Percentiles rank a stretch among this genome's conserved stretches.
These are phyloP conservation scores for Petrolisthes cinctipes DNA, from an alignment of 2,888 invertebrate species.

Conservation along the genomic window DNA sequence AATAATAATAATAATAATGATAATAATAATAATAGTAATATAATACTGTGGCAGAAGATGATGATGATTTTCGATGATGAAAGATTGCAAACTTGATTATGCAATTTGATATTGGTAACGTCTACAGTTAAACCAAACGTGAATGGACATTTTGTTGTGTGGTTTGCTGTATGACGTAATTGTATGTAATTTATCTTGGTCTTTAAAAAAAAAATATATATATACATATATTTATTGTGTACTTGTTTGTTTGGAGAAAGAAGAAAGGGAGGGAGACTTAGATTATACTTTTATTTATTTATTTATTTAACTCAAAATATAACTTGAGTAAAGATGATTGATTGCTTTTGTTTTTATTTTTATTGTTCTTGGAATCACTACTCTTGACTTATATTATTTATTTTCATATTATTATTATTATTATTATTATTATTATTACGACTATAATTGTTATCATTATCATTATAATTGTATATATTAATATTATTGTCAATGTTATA, in stretches of 20 bases:
- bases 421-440: neutral
- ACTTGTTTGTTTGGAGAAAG: constrained; percentile 7
- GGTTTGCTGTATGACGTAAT: constrained; percentile 8
- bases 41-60: neutral
- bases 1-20: constrained; percentile 18
- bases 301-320: neutral
- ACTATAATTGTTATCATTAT: constrained; percentile 3
- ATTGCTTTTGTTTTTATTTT: constrained; percentile 1
- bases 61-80: too few species aligned
- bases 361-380: neutral
- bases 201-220: too few species aligned
- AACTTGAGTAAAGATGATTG: neutral
- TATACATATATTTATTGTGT: too few species aligned
- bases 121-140: constrained; percentile 9
- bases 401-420: neutral
- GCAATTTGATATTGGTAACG: constrained; percentile 5
- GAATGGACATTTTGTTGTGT: constrained; percentile 2
- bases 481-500: too few species aligned
- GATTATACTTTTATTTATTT: neutral
- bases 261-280: too few species aligned
- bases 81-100: too few species aligned
- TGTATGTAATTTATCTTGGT: constrained; percentile 14
- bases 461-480: too few species aligned
- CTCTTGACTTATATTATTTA: neutral
- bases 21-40: constrained; percentile 26